phyloP scores from a whole-genome alignment of 2,797 vertebrate species.

The Sebastes itinus region DNA sequence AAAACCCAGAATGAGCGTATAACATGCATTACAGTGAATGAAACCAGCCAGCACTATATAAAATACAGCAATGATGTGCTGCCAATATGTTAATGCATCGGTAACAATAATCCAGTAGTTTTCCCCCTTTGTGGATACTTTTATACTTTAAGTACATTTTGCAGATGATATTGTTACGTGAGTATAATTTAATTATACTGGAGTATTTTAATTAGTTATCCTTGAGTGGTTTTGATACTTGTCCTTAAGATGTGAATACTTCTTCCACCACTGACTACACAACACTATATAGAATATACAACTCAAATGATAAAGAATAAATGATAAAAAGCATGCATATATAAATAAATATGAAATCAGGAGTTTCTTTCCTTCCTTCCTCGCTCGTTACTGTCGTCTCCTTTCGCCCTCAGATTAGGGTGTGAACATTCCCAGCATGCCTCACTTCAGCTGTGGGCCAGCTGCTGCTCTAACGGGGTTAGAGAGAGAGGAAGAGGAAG shows the following conservation, averaged over 20 bases:
- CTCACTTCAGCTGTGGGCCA: constrained; percentile 48
- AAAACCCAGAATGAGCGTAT: background rate
- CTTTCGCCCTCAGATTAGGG: constrained; percentile 1
- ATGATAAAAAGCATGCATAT: background rate
- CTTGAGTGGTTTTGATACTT: no score
- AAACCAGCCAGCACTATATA: background rate
- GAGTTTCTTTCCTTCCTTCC: background rate
- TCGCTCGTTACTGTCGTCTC: background rate
- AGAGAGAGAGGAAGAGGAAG: background rate
- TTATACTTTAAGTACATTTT: background rate
- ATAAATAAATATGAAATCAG: background rate
- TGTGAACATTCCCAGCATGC: constrained; percentile 60
- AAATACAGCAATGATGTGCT: background rate
- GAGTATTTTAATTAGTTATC: background rate
- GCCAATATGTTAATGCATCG: no score
- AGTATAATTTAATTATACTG: background rate
- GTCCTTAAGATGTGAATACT: background rate
- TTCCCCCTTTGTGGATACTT: background rate
- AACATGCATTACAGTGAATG: background rate
- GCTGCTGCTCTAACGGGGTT: constrained; percentile 4
- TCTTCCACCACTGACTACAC: background rate
- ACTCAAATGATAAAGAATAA: background rate
- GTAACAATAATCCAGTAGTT: no score
- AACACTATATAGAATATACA: background rate
- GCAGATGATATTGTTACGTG: background rate